Evolutionary conservation across 2,888 invertebrate genomes (phyloP), one percentile per base, ranked within the genome.

Genomic region (Mesochorus sp.): DNA sequence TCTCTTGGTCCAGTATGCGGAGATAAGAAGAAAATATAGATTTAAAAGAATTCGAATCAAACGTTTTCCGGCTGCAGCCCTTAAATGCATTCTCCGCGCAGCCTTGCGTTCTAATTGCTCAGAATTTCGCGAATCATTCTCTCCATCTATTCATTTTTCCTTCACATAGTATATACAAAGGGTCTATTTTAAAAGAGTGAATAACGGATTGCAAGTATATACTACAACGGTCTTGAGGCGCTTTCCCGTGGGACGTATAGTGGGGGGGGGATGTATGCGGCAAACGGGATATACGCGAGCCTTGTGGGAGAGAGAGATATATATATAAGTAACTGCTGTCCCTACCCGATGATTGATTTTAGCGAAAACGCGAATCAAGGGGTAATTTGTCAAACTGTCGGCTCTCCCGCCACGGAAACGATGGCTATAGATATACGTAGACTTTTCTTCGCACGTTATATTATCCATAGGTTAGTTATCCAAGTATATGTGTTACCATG

Each of bases 301-400:
- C n/a, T 8, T 14, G 42, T 12, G 3, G n/a, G 6, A 24, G 31
- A 12, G 2, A 57, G 17, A 44, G 21, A 67, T 5, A 39, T 17
- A 53, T 39, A 66, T 10, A 24, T 28, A 62, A 47, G 55, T 67
- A 55, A 34, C 57, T 62, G 64, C 70, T 70, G 78, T 75, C 75
- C 67, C 51, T 44, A 37, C 17, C n/a, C 55, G 81, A 82, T 82
- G 90, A 91, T 91, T 91, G 90, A 91, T 90, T 90, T 87, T 86
- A 87, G 88, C 85, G 90, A 90, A 89, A 90, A 87, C 88, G 89
- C 87, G 88, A 89, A 90, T 89, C 89, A 88, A 86, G 83, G 86
- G 85, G 88, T 85, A 88, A 90, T 91, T 90, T 90, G 90, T 90
- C 90, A 91, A 90, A 84, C 89, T 90, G 90, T 91, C 90, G 87